phyloP scores from a whole-genome alignment of 2,113 vertebrate genomes.

The Elephas maximus region DNA sequence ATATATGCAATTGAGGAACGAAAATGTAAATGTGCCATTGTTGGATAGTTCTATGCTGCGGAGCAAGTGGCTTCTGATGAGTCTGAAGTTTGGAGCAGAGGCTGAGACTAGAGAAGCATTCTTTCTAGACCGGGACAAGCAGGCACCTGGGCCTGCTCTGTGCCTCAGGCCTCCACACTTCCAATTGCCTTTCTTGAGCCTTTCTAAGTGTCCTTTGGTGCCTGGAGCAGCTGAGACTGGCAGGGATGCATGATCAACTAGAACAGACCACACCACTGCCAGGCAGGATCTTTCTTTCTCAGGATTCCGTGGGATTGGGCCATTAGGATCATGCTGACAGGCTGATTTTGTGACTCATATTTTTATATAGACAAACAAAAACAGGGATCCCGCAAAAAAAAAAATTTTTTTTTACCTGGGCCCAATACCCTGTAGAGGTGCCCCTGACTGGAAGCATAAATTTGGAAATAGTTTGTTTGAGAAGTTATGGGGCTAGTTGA shows the following conservation, averaged over 20 bases:
- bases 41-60: neutral
- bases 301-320: neutral
- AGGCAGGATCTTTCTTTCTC: constrained; percentile 20
- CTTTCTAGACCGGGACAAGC: neutral
- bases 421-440: neutral
- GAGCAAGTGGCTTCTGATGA: constrained; percentile 2
- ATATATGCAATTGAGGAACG: neutral
- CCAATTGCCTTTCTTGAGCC: neutral
- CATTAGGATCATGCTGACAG: constrained; percentile 35
- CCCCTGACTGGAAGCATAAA: constrained; percentile 52
- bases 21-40: neutral
- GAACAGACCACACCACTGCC: neutral
- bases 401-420: constrained; percentile 14
- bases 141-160: too few species aligned
- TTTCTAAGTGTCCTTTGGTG: neutral
- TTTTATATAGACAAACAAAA: constrained; percentile 53
- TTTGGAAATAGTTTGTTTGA: constrained; percentile 77
- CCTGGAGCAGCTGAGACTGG: neutral
- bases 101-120: neutral
- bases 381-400: constrained; percentile 37
- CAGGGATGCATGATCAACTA: neutral
- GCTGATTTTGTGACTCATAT: constrained; percentile 53
- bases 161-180: neutral
- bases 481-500: constrained; percentile 66
- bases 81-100: constrained; percentile 29